Evolutionary conservation across 2,888 invertebrate species (phyloP), one percentile per base, ranked within the genome.

Genomic region (Napeogenes inachia): DNA sequence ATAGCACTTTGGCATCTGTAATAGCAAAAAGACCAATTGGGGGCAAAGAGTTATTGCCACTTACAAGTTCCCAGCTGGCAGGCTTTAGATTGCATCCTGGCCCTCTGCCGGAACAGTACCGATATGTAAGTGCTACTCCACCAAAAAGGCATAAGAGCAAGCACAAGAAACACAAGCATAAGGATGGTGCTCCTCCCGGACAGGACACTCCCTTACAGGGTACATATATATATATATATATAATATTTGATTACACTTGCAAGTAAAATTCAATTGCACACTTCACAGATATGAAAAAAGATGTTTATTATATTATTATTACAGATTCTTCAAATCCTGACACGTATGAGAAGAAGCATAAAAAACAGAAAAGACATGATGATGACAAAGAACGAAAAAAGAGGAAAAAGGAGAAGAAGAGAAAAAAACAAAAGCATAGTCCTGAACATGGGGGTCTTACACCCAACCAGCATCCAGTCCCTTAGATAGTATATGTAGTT

Each of bases 31-130:
- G 98, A 59, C 97, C 97, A 5, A 97, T 98, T 69, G 95, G 95
- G 64, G 98, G 98, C 10, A 90, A 90, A 59, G 98, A 98, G 83
- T 88, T 98, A 70, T 82, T 96, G 72, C 97, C 97, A 30, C 85
- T 99, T 67, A 95, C 96, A 5, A 95, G 95, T 81, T 94, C 96
- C 62, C 97, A 98, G 84, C 89, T 99, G 71, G 94, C 98, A 72
- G 98, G 98, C 45, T 99, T 99, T 85, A 92, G 98, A 67, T 91
- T 99, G 71, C 98, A 99, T 87, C 98, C 98, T 63, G 98, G 99
- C 64, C 98, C 98, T 92, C 90, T 98, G 71, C 98, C 98, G 21
- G 98, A 98, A 85, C 98, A 98, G 85, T 98, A 98, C 86, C 94
- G 98, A 71, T 95, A 97, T 82, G 94, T 97, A 76, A 98, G 95